These are phyloP conservation scores for Protomyctophum bolini DNA, from an alignment of 2,113 vertebrate genomes.

Conservation along the genomic window DNA sequence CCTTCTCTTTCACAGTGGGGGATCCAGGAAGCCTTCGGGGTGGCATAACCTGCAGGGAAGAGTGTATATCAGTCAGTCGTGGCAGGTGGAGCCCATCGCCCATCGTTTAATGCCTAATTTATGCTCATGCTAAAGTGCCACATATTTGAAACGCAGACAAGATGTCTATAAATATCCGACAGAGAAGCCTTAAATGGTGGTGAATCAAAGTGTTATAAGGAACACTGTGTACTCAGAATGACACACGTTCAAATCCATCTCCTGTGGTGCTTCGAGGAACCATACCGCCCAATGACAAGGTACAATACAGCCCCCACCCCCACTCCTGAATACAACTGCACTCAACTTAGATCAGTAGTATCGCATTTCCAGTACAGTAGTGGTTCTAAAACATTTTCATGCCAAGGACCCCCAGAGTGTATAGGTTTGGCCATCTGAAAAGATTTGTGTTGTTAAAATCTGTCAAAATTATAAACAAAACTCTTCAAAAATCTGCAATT, in stretches of 20 bases:
- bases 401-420: neutral
- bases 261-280: neutral
- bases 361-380: neutral
- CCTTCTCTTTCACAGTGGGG: slow-evolving; percentile 89
- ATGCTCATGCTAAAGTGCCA: neutral
- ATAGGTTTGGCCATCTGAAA: no score
- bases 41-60: slow-evolving; percentile 87
- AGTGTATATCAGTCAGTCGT: slow-evolving; percentile 1
- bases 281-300: neutral
- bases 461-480: no score
- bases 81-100: neutral
- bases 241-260: neutral
- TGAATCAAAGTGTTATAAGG: neutral
- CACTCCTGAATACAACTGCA: neutral
- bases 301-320: neutral
- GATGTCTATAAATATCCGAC: neutral
- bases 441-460: neutral
- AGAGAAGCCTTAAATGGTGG: neutral
- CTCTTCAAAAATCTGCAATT: no score
- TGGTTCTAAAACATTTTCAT: neutral
- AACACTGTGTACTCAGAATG: neutral
- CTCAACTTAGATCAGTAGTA: neutral
- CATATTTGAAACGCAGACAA: neutral
- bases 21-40: slow-evolving; percentile 85
- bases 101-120: neutral